A percentile compares a stretch with the other conserved stretches of the same genome.
phyloP scores from a whole-genome alignment of 2,797 vertebrate genomes.

The Notoglanidium macrostoma region DNA sequence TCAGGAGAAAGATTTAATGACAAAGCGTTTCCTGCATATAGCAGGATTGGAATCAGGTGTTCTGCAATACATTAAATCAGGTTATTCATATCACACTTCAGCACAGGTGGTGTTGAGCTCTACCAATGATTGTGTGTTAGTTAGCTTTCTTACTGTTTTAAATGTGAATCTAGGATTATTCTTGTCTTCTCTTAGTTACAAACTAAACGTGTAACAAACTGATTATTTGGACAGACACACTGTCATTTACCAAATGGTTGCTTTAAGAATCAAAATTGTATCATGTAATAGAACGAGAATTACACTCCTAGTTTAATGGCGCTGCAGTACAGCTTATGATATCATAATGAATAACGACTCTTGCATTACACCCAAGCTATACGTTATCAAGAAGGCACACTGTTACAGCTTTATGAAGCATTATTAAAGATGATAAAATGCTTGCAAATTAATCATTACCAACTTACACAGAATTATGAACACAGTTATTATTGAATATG shows the following conservation, averaged over 20 bases:
- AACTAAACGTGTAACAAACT: not conserved
- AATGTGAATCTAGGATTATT: not conserved
- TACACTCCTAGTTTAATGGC: not conserved
- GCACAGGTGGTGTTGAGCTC: not conserved
- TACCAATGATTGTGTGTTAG: not conserved
- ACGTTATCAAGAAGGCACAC: not conserved
- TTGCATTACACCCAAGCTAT: not conserved
- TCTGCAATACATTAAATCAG: not conserved
- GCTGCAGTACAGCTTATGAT: not conserved
- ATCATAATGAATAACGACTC: not conserved
- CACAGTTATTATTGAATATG: not conserved
- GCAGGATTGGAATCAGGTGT: not conserved
- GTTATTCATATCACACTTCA: not conserved
- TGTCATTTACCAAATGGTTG: not conserved
- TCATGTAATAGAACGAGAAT: not conserved
- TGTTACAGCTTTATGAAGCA: not conserved
- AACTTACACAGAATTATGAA: not conserved
- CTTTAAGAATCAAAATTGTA: not conserved
- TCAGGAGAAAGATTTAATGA: conserved; percentile 38
- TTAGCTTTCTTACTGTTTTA: not conserved
- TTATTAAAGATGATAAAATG: not conserved
- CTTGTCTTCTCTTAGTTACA: not conserved
- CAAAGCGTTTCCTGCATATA: not conserved
- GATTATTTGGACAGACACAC: not conserved
- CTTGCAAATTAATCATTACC: not conserved